Percentiles rank a stretch among this genome's conserved stretches.
These are phyloP conservation scores for Alauda arvensis DNA, from an alignment of 2,797 vertebrate species.

Conservation along the genomic window DNA sequence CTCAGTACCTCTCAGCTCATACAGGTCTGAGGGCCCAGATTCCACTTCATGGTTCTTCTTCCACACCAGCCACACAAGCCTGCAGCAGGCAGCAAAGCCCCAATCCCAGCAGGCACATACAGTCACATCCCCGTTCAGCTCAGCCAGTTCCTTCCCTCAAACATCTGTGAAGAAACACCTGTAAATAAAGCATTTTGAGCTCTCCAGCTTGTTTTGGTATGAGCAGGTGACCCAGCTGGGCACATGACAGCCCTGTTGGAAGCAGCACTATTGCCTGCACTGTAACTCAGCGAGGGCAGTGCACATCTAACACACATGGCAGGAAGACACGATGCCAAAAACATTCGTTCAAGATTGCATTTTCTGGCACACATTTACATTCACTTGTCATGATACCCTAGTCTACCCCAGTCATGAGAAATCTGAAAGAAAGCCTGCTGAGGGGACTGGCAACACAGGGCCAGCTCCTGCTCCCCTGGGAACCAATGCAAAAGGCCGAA, in stretches of 20 bases:
- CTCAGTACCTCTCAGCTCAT: background rate
- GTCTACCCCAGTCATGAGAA: constrained; percentile 37
- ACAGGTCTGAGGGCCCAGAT: background rate
- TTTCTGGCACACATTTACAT: constrained; percentile 88
- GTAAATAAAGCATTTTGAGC: constrained; percentile 28
- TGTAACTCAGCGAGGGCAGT: background rate
- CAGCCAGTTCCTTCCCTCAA: background rate
- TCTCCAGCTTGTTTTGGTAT: constrained; percentile 41
- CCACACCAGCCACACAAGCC: background rate
- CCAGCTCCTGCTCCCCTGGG: background rate
- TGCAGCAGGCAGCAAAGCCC: background rate
- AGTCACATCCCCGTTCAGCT: background rate
- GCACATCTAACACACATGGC: background rate
- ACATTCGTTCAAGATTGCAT: constrained; percentile 21
- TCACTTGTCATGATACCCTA: constrained; percentile 84
- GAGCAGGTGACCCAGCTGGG: constrained; percentile 27
- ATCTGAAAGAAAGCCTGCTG: constrained; percentile 18
- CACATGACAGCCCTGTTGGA: constrained; percentile 24
- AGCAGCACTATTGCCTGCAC: constrained; percentile 14
- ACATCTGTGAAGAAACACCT: constrained; percentile 5
- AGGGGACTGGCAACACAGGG: background rate
- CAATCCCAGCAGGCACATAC: background rate
- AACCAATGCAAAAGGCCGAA: background rate
- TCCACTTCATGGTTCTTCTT: background rate
- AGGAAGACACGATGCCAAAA: constrained; percentile 31